Evolutionary conservation across 2,113 vertebrate genomes (phyloP), one percentile per base, ranked within the genome.

Genomic region (Ploceus nigricollis): DNA sequence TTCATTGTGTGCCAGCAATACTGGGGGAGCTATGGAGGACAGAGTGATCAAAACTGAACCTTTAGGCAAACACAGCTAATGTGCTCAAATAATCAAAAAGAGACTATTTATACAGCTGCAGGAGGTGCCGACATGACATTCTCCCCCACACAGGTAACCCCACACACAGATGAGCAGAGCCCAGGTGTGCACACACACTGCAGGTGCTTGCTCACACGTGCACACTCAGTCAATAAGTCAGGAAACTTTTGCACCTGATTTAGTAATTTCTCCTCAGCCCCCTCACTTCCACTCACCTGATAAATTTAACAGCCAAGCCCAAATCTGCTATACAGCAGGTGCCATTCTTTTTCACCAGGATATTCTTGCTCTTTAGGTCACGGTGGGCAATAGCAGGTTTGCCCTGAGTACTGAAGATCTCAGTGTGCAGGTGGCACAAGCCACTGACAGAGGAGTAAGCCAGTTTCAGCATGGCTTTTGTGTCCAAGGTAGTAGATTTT

Each of bases 341-440:
- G 44, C 99, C 99, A 3, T 99, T 99, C 96, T 99, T 99, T 98
- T 99, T 99, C 95, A 99, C 99, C 97, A 99, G 96, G 94, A 99
- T 99, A 90, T 99, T 99, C 96, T 99, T 99, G 88, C 99, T 99
- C 98, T 99, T 99, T 51, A 99, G 98, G 89, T 99, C 99, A 57
- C 99, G 97, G 95, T 99, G 99, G 78, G 99, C 99, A 64, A 99
- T 99, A 60, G 99, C 99, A 1, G 99, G 99, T 88, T 99, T 99
- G 87, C 99, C 99, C 97, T 99, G 99, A 24, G 99, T 99, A 66
- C 99, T 99, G 44, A 99, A 99, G 97, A 99, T 99, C 97, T 99
- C 99, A 0, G 99, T 99, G 96, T 99, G 99, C 85, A 99, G 97
- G 96, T 99, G 99, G 94, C 99, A 99, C 17, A 99, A 97, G 69